Evolutionary conservation across 2,888 invertebrate species (phyloP).

Genomic region (Orthonevra nobilis): DNA sequence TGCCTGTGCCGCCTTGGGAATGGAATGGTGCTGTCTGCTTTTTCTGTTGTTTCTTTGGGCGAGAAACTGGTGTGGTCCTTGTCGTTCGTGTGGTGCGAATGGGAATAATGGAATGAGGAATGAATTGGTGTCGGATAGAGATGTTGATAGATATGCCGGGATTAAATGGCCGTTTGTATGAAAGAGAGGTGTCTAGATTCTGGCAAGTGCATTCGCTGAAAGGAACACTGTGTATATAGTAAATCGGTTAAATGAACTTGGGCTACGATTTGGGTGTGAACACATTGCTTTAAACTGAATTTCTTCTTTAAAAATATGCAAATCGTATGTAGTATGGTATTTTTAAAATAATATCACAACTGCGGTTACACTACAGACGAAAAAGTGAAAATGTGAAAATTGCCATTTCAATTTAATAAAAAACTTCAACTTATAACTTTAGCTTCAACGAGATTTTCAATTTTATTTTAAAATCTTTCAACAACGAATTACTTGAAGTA

Average conservation of each 20-base stretch:
- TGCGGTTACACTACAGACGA: too few species aligned
- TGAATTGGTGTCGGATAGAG: too few species aligned
- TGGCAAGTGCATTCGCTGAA: constrained; percentile 36
- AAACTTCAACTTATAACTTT: too few species aligned
- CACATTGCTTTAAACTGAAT: constrained; percentile 24
- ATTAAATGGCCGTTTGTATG: constrained; percentile 2
- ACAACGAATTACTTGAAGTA: too few species aligned
- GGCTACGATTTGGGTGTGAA: constrained; percentile 47
- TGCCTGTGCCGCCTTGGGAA: constrained; percentile 30
- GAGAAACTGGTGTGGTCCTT: constrained; percentile 24
- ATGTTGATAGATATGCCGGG: neutral
- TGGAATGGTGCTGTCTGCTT: constrained; percentile 12
- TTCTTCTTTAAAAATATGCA: too few species aligned
- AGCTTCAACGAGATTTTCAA: too few species aligned
- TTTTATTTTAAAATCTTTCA: too few species aligned
- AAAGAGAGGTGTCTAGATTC: constrained; percentile 18
- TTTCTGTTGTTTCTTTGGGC: neutral
- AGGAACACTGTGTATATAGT: constrained; percentile 36
- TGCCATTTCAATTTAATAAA: too few species aligned
- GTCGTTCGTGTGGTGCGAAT: neutral
- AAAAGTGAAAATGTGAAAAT: too few species aligned
- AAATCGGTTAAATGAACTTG: constrained; percentile 42
- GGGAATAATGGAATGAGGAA: too few species aligned
- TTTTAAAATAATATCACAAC: too few species aligned
- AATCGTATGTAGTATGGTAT: too few species aligned